Percentiles rank a stretch among this genome's conserved stretches.
These are phyloP conservation scores for Triplophysa rosa DNA, from an alignment of 2,113 vertebrate genomes.

Conservation along the genomic window DNA sequence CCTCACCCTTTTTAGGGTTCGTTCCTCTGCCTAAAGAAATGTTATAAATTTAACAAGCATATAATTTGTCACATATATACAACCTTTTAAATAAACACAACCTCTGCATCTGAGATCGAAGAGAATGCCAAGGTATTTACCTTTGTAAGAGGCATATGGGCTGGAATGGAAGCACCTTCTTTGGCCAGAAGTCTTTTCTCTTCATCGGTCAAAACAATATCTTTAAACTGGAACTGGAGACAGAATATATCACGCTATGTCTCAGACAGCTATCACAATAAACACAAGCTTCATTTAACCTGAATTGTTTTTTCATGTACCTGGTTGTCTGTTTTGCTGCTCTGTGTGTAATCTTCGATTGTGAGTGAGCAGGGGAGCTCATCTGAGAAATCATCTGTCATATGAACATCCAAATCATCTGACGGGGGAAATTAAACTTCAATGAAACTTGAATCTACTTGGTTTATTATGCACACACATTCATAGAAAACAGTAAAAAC, in stretches of 20 bases:
- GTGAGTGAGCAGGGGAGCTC: slow-evolving; percentile 72
- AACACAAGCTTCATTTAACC: not conserved
- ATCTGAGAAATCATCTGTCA: slow-evolving; percentile 63
- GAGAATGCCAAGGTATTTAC: slow-evolving; percentile 62
- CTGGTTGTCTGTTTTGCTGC: slow-evolving; percentile 47
- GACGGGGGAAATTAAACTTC: slow-evolving; percentile 25
- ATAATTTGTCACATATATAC: not conserved
- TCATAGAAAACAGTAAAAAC: not conserved
- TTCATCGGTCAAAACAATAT: slow-evolving; percentile 82
- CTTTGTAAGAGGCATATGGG: slow-evolving; percentile 83
- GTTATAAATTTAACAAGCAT: not conserved
- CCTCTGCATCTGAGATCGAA: too few species aligned
- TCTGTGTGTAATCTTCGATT: slow-evolving; percentile 67
- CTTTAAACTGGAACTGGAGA: slow-evolving; percentile 72
- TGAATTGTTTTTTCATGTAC: slow-evolving; percentile 54
- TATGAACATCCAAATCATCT: slow-evolving; percentile 73
- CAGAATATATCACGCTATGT: not conserved
- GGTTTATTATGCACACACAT: not conserved
- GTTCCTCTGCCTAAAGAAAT: slow-evolving; percentile 79
- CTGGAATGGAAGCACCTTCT: slow-evolving; percentile 79
- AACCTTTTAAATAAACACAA: too few species aligned
- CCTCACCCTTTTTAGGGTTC: slow-evolving; percentile 80
- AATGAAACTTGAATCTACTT: not conserved
- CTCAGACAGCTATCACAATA: not conserved
- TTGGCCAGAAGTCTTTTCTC: slow-evolving; percentile 83